Base-by-base conservation (phyloP, 2,113 vertebrate species). In the Ictidomys tridecemlineatus region DNA sequence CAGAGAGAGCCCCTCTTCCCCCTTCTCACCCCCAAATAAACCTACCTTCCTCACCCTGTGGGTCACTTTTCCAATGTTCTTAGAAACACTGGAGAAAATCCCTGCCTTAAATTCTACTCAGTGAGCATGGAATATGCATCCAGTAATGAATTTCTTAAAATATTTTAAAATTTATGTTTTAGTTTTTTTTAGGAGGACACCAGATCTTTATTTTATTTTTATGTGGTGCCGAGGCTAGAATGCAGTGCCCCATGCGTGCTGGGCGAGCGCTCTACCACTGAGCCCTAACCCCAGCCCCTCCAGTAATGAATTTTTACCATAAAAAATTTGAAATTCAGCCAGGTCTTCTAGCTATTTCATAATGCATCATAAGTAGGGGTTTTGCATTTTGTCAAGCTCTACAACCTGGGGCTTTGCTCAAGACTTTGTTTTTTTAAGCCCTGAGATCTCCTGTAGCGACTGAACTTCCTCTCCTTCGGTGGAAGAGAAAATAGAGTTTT, bases 81-180 rank as follows among this genome's bases (percentile, higher is more conserved):
- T 56, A 67, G 39, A 91, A 94, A 53, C 69, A 5, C 82, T 69
- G 3, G 82, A 82, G 56, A 93, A 53, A 42, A 70, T 94, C 91
- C 72, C 22, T 63, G 61, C n/a, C 39, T 92, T 30, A 1, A n/a
- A 14, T 26, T 72, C 63, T 84, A 22, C 56, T 58, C 17, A 13
- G 9, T 72, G 18, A n/a, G 17, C 72, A 53, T 83, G 4, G 10
- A 26, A 42, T 84, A 56, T 56, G n/a, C 51, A 45, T 58, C 77
- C 78, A 89, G 67, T 39, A 13, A 89, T 77, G 20, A 58, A 58
- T 58, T 58, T 58, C 45, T 45, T 45, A 45, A 45, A 45, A 45
- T 45, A 45, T 45, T 45, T 45, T 45, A 8, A 45, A 45, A 45
- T 45, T 45, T 45, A 45, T 45, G 9, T 45, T 45, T 45, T 45